Evolutionary conservation across 1,140 invertebrate genomes (phyloP), one percentile per base, ranked within the genome.

Genomic region (Aphaenogaster floridana): DNA sequence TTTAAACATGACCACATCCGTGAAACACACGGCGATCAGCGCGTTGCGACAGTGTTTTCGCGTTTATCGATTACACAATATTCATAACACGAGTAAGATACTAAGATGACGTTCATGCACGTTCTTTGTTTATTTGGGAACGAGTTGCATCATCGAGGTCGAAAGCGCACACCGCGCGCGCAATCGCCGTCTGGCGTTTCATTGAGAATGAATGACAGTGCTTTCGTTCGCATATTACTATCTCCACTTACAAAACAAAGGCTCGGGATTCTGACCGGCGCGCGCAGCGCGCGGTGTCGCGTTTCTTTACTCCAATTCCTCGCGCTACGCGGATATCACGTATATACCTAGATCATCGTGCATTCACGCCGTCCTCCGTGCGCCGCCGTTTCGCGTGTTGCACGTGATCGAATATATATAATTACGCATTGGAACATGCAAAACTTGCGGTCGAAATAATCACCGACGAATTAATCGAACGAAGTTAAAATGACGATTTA

Each of bases 241-340:
- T 88, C 83, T 88, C 48, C 21, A 42, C 69, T 88, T 79, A 63
- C 87, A 54, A 86, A 74, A 71, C 66, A 86, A 78, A 76, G 57
- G n/a, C 61, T 84, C 13, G 52, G 13, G 39, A 63, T 77, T 88
- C 64, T 28, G 48, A 88, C 61, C 48, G 68, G 36, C 11, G 48
- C 28, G 48, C 8, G 2, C n/a, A 39, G 52, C n/a, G 34, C 34
- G 15, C 13, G 45, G 45, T 57, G 87, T 72, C 74, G 50, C 48
- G n/a, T 79, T 79, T 86, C 64, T 34, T 13, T 13, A 52, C 48
- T 88, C 66, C 21, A 61, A 88, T 88, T 79, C 28, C 39, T n/a
- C 61, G 36, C 28, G 48, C 8, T 21, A 36, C 39, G 39, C 42
- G 3, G 13, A 2, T 52, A 66, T 54, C 50, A 28, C 57, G 42